Percentiles rank a stretch among this genome's conserved stretches.
phyloP scores from a whole-genome alignment of 2,888 invertebrate species.

The Anarsia innoxiella region DNA sequence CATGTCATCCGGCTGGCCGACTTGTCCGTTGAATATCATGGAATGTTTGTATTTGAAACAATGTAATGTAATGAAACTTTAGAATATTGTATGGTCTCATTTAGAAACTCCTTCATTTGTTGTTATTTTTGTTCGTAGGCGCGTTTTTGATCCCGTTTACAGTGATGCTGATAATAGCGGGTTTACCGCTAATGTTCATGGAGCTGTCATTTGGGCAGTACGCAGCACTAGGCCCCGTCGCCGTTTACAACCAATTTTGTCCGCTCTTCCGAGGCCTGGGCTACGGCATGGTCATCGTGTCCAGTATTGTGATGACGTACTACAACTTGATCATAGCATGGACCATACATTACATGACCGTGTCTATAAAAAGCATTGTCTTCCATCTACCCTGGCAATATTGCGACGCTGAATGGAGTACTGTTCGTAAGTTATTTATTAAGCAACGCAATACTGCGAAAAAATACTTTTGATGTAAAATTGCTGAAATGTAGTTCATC shows the following conservation, averaged over 20 bases:
- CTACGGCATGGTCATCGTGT: constrained; percentile 85
- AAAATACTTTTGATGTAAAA: too few relatives aligned
- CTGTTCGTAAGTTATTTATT: constrained; percentile 66
- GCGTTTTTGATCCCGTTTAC: constrained; percentile 90
- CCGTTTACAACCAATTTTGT: constrained; percentile 86
- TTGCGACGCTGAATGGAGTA: constrained; percentile 82
- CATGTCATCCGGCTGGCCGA: too few relatives aligned
- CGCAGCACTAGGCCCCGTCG: constrained; percentile 84
- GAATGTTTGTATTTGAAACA: too few relatives aligned
- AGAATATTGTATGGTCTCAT: too few relatives aligned
- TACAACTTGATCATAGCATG: constrained; percentile 86
- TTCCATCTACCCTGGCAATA: constrained; percentile 82
- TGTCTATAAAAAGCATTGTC: constrained; percentile 77
- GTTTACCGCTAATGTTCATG: constrained; percentile 88
- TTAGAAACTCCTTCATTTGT: neutral
- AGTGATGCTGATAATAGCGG: constrained; percentile 86
- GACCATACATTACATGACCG: constrained; percentile 83
- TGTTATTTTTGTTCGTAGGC: constrained; percentile 57
- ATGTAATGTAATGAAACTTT: too few relatives aligned
- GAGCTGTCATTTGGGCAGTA: constrained; percentile 91
- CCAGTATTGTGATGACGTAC: constrained; percentile 83
- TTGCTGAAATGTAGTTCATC: too few relatives aligned
- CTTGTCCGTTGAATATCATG: too few relatives aligned
- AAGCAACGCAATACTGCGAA: too few relatives aligned
- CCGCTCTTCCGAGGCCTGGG: constrained; percentile 84